Percentiles rank a stretch among this genome's conserved stretches.
phyloP scores from a whole-genome alignment of 2,797 vertebrate genomes.

The Leucoraja ocellata region DNA sequence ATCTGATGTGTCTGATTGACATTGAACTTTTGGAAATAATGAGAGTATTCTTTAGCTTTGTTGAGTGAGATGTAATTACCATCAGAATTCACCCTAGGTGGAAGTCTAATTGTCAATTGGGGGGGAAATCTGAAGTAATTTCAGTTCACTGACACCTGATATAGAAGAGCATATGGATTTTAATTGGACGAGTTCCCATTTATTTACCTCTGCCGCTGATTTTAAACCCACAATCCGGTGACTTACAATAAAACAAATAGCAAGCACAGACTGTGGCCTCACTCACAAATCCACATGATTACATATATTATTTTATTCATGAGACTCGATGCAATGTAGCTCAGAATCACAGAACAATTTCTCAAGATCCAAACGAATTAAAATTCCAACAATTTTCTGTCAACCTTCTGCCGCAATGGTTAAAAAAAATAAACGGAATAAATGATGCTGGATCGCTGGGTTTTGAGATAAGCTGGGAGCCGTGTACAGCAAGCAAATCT shows the following conservation, averaged over 20 bases:
- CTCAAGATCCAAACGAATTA: constrained; percentile 3
- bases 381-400: constrained; percentile 14
- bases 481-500: neutral
- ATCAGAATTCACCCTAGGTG: neutral
- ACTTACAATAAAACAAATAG: constrained; percentile 38
- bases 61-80: neutral
- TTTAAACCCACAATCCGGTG: constrained; percentile 44
- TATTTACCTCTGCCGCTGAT: constrained; percentile 42
- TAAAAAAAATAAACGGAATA: neutral
- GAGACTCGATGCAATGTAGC: constrained; percentile 7
- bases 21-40: constrained; percentile 30
- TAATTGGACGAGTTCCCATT: constrained; percentile 40
- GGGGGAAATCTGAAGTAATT: constrained; percentile 39
- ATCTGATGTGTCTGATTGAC: neutral
- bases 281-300: constrained; percentile 15
- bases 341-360: constrained; percentile 11
- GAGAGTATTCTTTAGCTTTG: constrained; percentile 20
- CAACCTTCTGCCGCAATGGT: neutral
- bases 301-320: constrained; percentile 20
- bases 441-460: neutral
- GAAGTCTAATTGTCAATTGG: constrained; percentile 16
- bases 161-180: constrained; percentile 41
- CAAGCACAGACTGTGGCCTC: neutral
- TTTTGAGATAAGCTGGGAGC: neutral
- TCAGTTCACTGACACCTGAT: constrained; percentile 43